Evolutionary conservation across 2,888 invertebrate genomes (phyloP), one percentile per base, ranked within the genome.

Genomic region (Abscondita cerata): DNA sequence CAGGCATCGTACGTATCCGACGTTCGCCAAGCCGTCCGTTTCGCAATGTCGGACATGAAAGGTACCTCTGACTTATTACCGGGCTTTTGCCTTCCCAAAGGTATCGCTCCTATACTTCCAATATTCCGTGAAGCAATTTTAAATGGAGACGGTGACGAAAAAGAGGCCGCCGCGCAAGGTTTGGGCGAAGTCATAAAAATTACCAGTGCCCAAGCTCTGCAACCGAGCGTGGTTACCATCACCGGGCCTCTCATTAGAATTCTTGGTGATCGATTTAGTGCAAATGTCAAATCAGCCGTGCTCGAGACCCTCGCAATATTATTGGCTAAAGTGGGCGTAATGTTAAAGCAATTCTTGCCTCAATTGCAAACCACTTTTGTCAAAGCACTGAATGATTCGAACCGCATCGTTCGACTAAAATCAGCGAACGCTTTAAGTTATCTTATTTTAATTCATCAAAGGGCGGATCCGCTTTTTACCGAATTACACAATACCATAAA

Each of bases 341-440:
- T 96, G 90, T 82, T 99, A 79, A 97, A 97, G 81, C 98, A 98
- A 79, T 99, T 99, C 83, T 85, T 98, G 74, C 98, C 99, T 1
- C 99, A 99, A 82, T 86, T 99, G 36, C 98, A 98, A 84, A 98
- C 98, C 1, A 98, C 98, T 13, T 98, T 99, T 83, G 86, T 98
- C 53, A 98, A 98, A 82, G 93, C 98, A 2, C 83, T 98, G 56
- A 91, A 92, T 78, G 99, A 99, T 81, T 87, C 91, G 19, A 92
- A 92, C 80, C 85, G 96, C 59, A 85, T 87, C 66, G 97, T 98
- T 13, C 86, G 98, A 63, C 85, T 98, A 70, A 93, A 93, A 82
- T 95, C 97, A 6, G 96, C 93, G 0, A 84, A 85, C 51, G 98
- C 97, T 52, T 84, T 98, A 18, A 89, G 95, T 67, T 89, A 93